phyloP scores from a whole-genome alignment of 2,113 vertebrate species.

The Morone chrysops region DNA sequence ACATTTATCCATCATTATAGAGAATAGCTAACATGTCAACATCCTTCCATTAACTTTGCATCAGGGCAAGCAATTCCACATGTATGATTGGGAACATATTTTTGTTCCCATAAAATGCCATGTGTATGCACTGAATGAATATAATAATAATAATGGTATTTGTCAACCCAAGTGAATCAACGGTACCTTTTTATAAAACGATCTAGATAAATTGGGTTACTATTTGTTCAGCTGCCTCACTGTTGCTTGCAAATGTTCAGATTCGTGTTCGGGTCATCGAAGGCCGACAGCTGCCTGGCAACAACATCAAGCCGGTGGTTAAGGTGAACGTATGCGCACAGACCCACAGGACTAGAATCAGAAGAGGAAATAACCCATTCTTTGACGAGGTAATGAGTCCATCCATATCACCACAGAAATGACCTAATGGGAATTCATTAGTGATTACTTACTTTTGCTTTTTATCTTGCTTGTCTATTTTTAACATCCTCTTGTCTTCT shows the following conservation, averaged over 20 bases:
- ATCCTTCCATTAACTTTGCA: not conserved
- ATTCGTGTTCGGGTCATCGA: conserved; percentile 93
- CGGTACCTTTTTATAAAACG: not conserved
- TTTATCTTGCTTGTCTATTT: conserved; percentile 17
- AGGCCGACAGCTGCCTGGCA: conserved; percentile 92
- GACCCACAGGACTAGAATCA: conserved; percentile 94
- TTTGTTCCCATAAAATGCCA: not conserved
- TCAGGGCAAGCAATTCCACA: not conserved
- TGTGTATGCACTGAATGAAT: not conserved
- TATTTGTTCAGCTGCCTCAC: conserved; percentile 32
- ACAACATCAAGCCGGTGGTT: conserved; percentile 95
- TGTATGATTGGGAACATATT: not conserved
- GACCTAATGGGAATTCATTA: not conserved
- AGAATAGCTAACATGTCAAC: not conserved
- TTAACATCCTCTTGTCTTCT: conserved; percentile 10
- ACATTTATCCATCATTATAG: not conserved
- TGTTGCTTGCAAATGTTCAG: conserved; percentile 65
- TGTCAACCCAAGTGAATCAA: not conserved
- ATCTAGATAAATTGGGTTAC: not conserved
- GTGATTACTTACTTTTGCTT: not conserved
- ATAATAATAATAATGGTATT: not conserved
- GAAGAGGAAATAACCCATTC: conserved; percentile 94
- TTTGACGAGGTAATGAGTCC: conserved; percentile 90
- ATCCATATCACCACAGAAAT: not conserved
- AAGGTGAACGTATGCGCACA: conserved; percentile 92